These are phyloP conservation scores for Tuta absoluta DNA, from an alignment of 2,888 invertebrate genomes.

Conservation along the genomic window DNA sequence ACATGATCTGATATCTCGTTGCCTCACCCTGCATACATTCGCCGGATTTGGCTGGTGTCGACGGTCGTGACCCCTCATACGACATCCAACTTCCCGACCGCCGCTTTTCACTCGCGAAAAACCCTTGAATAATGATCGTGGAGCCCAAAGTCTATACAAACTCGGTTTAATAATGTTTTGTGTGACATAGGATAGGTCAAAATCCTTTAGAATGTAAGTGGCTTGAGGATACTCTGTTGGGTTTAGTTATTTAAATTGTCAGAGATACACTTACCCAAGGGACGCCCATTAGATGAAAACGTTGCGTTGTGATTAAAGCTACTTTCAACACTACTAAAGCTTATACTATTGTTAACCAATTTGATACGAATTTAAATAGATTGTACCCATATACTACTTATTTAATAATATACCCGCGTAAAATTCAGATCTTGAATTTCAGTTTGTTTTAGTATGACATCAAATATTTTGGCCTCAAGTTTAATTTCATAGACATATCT, in stretches of 20 bases:
- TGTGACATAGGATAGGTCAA: slow-evolving; percentile 20
- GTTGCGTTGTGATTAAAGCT: slow-evolving; percentile 4
- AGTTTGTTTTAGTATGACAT: no score
- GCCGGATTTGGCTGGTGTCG: slow-evolving; percentile 47
- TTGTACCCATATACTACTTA: not conserved
- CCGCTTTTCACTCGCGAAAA: slow-evolving; percentile 32
- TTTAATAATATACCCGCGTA: no score
- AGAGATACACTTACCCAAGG: slow-evolving; percentile 10
- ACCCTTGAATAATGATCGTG: slow-evolving; percentile 30
- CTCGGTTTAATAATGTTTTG: slow-evolving; percentile 23
- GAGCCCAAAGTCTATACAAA: slow-evolving; percentile 20
- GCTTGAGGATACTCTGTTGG: slow-evolving; percentile 18
- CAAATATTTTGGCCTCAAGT: no score
- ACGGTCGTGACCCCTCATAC: slow-evolving; percentile 53
- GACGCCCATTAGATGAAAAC: slow-evolving; percentile 11
- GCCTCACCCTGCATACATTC: slow-evolving; percentile 52
- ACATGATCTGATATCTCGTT: slow-evolving; percentile 46
- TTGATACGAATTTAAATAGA: no score
- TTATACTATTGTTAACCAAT: not conserved
- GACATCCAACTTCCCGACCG: slow-evolving; percentile 40
- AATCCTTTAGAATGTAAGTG: slow-evolving; percentile 16
- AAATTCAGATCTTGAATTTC: no score
- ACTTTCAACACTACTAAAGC: not conserved
- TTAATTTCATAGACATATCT: no score
- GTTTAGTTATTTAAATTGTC: slow-evolving; percentile 18